Conservation (phyloP, 2,797 vertebrate genomes). For the Harpagifer antarcticus region DNA sequence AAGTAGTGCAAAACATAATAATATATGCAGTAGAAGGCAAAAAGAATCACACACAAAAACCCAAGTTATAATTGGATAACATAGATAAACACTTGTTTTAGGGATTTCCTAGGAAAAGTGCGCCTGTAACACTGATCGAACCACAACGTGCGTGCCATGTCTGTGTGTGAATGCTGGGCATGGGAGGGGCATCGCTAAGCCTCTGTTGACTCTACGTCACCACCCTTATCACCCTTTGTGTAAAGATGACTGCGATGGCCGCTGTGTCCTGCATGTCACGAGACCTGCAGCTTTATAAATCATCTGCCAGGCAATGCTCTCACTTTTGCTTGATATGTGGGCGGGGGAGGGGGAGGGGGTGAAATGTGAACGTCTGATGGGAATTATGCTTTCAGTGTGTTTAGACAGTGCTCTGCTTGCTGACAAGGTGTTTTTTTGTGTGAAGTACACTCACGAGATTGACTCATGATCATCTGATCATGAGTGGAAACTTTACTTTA, state of each 20-base stretch:
- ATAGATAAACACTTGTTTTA: neutral
- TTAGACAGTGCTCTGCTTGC: slow-evolving; percentile 41
- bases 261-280: slow-evolving; percentile 47
- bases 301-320: neutral
- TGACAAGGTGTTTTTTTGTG: slow-evolving; percentile 43
- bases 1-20: too few relatives aligned
- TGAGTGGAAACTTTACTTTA: slow-evolving; percentile 12
- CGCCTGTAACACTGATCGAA: neutral
- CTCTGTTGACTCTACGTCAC: slow-evolving; percentile 20
- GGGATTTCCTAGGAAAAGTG: neutral
- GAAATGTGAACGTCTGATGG: slow-evolving; percentile 4
- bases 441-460: slow-evolving; percentile 18
- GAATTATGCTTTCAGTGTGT: slow-evolving; percentile 37
- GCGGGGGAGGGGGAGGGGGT: neutral
- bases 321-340: slow-evolving; percentile 22
- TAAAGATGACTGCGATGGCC: slow-evolving; percentile 23
- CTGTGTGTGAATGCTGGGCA: neutral
- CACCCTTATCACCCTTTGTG: slow-evolving; percentile 25
- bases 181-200: slow-evolving; percentile 7
- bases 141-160: too few relatives aligned
- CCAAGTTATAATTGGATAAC: neutral
- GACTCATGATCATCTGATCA: slow-evolving; percentile 34
- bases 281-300: slow-evolving; percentile 32
- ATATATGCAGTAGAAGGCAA: neutral
- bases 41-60: too few relatives aligned